Percentiles rank a stretch among this genome's conserved stretches.
Evolutionary conservation across 1,140 invertebrate genomes (phyloP).

Genomic region (Drosophila kohkoa): DNA sequence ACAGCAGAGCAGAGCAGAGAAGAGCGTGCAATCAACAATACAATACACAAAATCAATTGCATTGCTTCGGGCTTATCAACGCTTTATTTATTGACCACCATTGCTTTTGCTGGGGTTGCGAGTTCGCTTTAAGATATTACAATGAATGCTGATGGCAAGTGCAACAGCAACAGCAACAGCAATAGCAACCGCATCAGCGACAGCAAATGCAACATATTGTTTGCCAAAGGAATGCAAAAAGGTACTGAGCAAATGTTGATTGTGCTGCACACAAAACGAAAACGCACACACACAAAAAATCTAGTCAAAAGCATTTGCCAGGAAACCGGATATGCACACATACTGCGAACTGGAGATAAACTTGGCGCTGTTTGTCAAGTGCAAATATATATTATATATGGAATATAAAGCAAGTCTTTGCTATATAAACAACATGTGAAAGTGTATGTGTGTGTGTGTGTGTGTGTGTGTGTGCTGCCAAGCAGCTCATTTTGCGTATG

Average conservation of each 20-base stretch:
- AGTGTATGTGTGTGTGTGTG: slow-evolving; percentile 45
- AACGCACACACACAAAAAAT: neutral
- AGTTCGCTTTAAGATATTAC: slow-evolving; percentile 49
- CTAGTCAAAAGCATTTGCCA: slow-evolving; percentile 25
- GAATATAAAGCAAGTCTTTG: slow-evolving; percentile 22
- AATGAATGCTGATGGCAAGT: slow-evolving; percentile 26
- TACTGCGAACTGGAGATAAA: slow-evolving; percentile 38
- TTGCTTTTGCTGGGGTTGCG: slow-evolving; percentile 1
- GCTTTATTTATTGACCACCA: slow-evolving; percentile 75
- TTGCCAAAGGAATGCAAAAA: slow-evolving; percentile 69
- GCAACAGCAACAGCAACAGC: neutral
- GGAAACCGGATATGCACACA: slow-evolving; percentile 73
- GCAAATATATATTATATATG: slow-evolving; percentile 57
- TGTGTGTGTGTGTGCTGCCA: slow-evolving; percentile 54
- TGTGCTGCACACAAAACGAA: slow-evolving; percentile 44
- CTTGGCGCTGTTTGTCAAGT: slow-evolving; percentile 66
- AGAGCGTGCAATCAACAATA: slow-evolving; percentile 66
- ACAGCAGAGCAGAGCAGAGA: slow-evolving; percentile 2
- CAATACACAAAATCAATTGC: slow-evolving; percentile 82
- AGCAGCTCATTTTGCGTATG: slow-evolving; percentile 66
- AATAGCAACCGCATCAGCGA: too few relatives aligned
- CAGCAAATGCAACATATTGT: slow-evolving; percentile 67
- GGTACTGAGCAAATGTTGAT: slow-evolving; percentile 78
- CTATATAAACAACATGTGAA: slow-evolving; percentile 66
- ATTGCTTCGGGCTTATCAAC: slow-evolving; percentile 76